These are phyloP conservation scores for Salarias fasciatus DNA, from an alignment of 2,797 vertebrate species.

Conservation along the genomic window DNA sequence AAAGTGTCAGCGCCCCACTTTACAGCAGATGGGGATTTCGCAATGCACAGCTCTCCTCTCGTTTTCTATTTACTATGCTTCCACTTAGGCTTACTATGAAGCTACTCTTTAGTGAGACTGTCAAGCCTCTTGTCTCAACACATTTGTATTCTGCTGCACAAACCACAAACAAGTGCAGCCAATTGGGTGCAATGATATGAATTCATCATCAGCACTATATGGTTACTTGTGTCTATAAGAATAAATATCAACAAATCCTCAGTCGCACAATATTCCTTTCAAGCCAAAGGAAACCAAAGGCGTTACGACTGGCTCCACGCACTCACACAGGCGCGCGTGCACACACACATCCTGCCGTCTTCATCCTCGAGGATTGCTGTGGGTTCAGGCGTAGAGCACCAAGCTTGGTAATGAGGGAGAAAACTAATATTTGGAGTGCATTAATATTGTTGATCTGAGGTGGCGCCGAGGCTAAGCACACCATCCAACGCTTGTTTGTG, in stretches of 20 bases:
- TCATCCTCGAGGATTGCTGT: constrained; percentile 61
- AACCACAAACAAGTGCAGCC: constrained; percentile 61
- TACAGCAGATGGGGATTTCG: constrained; percentile 80
- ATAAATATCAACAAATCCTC: constrained; percentile 48
- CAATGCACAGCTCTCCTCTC: constrained; percentile 63
- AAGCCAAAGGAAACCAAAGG: constrained; percentile 34
- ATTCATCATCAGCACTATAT: constrained; percentile 50
- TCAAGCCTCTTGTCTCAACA: constrained; percentile 51
- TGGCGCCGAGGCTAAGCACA: constrained; percentile 57
- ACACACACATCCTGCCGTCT: constrained; percentile 43
- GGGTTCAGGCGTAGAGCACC: constrained; percentile 61
- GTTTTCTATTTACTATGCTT: constrained; percentile 74
- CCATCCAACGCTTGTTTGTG: constrained; percentile 54
- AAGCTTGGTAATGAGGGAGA: constrained; percentile 68
- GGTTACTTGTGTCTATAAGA: constrained; percentile 45
- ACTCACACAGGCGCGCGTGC: constrained; percentile 38
- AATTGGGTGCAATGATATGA: constrained; percentile 38
- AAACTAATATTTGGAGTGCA: constrained; percentile 78
- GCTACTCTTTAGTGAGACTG: constrained; percentile 61
- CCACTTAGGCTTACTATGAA: constrained; percentile 69
- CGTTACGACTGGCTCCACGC: constrained; percentile 44
- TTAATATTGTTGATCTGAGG: constrained; percentile 76
- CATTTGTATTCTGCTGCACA: constrained; percentile 56
- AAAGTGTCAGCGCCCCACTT: constrained; percentile 77
- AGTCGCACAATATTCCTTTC: constrained; percentile 14